Conservation (phyloP, 2,113 vertebrate genomes). For the Peromyscus californicus region DNA sequence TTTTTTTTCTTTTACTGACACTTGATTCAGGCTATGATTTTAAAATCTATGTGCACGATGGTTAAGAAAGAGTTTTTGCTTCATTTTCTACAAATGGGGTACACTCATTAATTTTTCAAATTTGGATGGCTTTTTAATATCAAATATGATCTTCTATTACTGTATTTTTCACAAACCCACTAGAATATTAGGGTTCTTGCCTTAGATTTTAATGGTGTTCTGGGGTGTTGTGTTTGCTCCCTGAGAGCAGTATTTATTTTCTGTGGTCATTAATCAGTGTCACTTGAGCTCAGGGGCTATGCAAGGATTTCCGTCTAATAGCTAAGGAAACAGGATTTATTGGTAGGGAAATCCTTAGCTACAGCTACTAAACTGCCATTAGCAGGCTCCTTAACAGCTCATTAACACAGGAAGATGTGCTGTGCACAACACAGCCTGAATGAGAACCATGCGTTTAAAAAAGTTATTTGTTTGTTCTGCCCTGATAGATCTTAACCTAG, state of each 20-base stretch:
- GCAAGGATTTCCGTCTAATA: slow-evolving; percentile 75
- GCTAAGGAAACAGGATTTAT: slow-evolving; percentile 74
- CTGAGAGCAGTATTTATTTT: slow-evolving; percentile 74
- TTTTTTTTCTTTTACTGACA: background rate
- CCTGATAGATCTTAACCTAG: slow-evolving; percentile 57
- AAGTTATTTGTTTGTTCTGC: slow-evolving; percentile 63
- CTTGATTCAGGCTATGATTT: background rate
- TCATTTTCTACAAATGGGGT: background rate
- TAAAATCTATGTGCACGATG: background rate
- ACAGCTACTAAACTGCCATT: slow-evolving; percentile 67
- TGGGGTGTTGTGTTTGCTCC: slow-evolving; percentile 54
- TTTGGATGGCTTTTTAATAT: background rate
- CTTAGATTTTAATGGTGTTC: slow-evolving; percentile 2
- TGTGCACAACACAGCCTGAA: slow-evolving; percentile 56
- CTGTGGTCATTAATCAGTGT: slow-evolving; percentile 74
- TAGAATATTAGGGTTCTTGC: slow-evolving; percentile 46
- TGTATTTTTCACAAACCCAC: background rate
- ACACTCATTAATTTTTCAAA: background rate
- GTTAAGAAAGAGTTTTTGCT: background rate
- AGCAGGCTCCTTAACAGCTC: slow-evolving; percentile 74
- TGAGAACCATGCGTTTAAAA: slow-evolving; percentile 24
- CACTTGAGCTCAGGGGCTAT: slow-evolving; percentile 69
- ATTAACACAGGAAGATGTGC: slow-evolving; percentile 74
- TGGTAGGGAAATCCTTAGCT: slow-evolving; percentile 76
- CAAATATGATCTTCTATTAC: background rate